Evolutionary conservation across 2,888 invertebrate species (phyloP).

Genomic region (Thera britannica): DNA sequence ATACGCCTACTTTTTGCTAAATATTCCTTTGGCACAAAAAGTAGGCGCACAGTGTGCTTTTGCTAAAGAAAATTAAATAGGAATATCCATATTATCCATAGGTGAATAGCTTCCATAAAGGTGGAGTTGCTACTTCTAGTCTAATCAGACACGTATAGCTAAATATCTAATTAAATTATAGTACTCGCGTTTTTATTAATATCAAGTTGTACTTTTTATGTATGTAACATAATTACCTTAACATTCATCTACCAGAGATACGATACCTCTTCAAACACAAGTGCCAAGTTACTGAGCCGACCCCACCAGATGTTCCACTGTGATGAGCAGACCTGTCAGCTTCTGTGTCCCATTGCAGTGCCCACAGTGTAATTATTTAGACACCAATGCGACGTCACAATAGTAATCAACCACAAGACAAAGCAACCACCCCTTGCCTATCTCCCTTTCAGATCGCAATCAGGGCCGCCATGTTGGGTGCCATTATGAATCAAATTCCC

Average conservation of each 20-base stretch:
- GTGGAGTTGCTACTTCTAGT: no score
- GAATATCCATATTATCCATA: no score
- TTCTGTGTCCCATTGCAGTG: not conserved
- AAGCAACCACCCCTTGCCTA: constrained; percentile 74
- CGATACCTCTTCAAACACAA: not conserved
- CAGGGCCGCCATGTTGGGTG: constrained; percentile 78
- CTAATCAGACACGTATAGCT: no score
- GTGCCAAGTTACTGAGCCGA: not conserved
- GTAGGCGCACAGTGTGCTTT: no score
- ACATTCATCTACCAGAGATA: not conserved
- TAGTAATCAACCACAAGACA: constrained; percentile 72
- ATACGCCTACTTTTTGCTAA: no score
- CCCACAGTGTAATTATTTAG: constrained; percentile 22
- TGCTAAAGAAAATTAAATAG: no score
- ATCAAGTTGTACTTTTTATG: not conserved
- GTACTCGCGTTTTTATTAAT: no score
- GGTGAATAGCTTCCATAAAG: no score
- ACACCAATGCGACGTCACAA: constrained; percentile 34
- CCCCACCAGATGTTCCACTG: constrained; percentile 4
- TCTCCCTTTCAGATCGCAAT: constrained; percentile 79
- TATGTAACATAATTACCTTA: not conserved
- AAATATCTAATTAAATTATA: no score
- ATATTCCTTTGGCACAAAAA: no score
- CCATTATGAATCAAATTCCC: constrained; percentile 82
- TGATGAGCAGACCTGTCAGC: constrained; percentile 12